Conservation (phyloP, 1,140 invertebrate species). For the Phymastichus coffea region DNA sequence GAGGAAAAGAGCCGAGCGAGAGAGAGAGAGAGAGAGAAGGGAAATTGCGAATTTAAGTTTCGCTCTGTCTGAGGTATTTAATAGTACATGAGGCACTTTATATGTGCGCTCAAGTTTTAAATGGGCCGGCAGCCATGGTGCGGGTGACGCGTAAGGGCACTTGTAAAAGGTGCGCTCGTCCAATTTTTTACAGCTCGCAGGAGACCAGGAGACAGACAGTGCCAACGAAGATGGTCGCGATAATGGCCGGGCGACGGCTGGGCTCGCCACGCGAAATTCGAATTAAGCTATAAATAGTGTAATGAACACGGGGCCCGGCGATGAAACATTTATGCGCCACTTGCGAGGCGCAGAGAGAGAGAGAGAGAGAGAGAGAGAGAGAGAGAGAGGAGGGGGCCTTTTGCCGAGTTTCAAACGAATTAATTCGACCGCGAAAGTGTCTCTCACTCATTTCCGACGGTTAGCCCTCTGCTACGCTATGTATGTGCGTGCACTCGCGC, state of each 20-base stretch:
- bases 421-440: too few species aligned
- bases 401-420: too few species aligned
- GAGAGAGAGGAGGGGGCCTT: constrained; percentile 16
- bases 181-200: neutral
- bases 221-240: neutral
- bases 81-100: constrained; percentile 23
- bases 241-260: neutral
- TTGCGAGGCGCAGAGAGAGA: neutral
- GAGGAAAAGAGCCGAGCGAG: neutral
- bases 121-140: too few species aligned
- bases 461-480: too few species aligned
- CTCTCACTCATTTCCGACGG: too few species aligned
- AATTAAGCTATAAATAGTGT: constrained; percentile 19
- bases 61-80: too few species aligned
- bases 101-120: constrained; percentile 21
- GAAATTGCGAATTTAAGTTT: neutral
- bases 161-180: neutral
- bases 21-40: neutral
- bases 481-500: too few species aligned
- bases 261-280: neutral
- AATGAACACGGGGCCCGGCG: neutral
- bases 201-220: neutral
- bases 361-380: neutral
- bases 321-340: neutral
- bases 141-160: neutral